phyloP scores from a whole-genome alignment of 2,113 vertebrate species.

The Lipotes vexillifer region DNA sequence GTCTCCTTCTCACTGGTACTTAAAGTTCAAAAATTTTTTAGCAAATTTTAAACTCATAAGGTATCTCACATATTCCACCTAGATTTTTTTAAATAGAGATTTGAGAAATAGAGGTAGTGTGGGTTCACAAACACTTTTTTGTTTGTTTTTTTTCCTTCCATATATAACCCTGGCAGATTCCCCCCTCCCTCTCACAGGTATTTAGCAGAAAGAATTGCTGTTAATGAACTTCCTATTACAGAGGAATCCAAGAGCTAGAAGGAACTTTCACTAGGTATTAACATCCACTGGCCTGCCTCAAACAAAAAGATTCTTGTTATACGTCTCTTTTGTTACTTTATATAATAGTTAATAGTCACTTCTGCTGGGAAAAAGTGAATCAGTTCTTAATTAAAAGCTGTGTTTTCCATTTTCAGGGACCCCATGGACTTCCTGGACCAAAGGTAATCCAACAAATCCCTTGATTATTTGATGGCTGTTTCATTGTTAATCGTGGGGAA shows the following conservation, averaged over 20 bases:
- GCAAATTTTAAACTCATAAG: not conserved
- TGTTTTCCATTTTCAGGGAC: conserved; percentile 88
- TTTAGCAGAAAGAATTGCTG: conserved; percentile 34
- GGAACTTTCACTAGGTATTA: not conserved
- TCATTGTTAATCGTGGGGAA: conserved; percentile 66
- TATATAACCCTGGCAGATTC: not conserved
- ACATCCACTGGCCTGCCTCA: not conserved
- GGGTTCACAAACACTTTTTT: not conserved
- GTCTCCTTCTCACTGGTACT: not conserved
- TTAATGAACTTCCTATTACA: conserved; percentile 11
- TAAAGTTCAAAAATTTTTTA: not conserved
- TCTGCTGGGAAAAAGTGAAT: conserved; percentile 27
- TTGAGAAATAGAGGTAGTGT: not conserved
- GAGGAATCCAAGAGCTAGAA: not conserved
- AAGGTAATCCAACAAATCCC: conserved; percentile 86
- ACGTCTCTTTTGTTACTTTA: not conserved
- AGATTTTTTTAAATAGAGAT: not conserved
- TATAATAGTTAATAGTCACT: conserved; percentile 15
- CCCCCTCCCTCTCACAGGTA: not conserved
- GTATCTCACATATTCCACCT: not conserved
- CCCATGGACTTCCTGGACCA: conserved; percentile 94
- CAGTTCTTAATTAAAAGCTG: conserved; percentile 52
- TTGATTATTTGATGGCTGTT: conserved; percentile 55
- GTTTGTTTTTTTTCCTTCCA: not conserved
- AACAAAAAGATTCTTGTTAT: not conserved